A percentile compares a stretch with the other conserved stretches of the same genome.
Conservation (phyloP, 2,113 vertebrate species). For the Atractosteus spatula region DNA sequence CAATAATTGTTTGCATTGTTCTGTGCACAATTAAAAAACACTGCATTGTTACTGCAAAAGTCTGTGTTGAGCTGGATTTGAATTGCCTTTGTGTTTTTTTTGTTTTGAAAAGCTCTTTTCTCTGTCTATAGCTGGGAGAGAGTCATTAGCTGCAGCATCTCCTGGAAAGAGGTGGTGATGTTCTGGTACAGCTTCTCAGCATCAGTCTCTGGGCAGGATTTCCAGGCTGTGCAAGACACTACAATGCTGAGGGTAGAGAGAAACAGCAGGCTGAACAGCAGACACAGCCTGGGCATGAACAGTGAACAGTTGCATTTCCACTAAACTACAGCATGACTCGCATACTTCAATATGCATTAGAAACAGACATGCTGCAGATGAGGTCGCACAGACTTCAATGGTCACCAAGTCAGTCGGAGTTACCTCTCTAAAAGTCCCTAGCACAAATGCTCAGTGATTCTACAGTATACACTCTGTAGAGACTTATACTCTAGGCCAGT, state of each 20-base stretch:
- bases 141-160: slow-evolving; percentile 76
- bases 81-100: no score
- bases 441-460: no score
- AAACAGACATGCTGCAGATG: no score
- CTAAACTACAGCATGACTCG: no score
- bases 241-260: slow-evolving; percentile 67
- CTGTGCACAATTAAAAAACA: slow-evolving; percentile 42
- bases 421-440: no score
- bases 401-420: no score
- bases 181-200: slow-evolving; percentile 71
- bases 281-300: no score
- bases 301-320: no score
- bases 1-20: slow-evolving; percentile 70
- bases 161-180: slow-evolving; percentile 67
- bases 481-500: no score
- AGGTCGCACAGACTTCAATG: no score
- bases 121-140: slow-evolving; percentile 69
- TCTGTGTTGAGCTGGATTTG: not conserved
- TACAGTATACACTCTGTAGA: no score
- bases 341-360: no score
- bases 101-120: not conserved
- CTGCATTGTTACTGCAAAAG: slow-evolving; percentile 48
- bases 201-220: slow-evolving; percentile 80
- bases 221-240: slow-evolving; percentile 75
- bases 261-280: slow-evolving; percentile 7